A percentile compares a stretch with the other conserved stretches of the same genome.
Conservation (phyloP, 2,113 vertebrate species). For the Silurus meridionalis region DNA sequence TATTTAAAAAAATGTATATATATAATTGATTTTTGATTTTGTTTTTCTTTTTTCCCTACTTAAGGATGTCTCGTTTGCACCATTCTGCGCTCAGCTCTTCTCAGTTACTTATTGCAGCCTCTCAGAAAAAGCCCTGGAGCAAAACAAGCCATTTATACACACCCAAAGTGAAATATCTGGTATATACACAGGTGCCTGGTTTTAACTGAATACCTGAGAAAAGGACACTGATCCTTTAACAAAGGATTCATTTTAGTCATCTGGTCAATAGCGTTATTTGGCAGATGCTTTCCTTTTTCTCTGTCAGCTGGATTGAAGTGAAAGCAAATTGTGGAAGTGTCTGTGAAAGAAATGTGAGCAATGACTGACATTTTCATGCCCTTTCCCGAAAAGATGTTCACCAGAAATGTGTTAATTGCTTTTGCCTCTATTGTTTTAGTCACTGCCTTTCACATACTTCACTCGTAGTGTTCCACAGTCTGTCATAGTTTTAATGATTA, state of each 20-base stretch:
- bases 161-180: conserved; percentile 4
- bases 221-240: neutral
- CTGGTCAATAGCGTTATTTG: conserved; percentile 6
- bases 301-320: neutral
- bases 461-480: neutral
- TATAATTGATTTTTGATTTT: no score
- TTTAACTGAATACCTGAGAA: neutral
- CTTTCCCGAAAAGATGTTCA: conserved; percentile 16
- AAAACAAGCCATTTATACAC: neutral
- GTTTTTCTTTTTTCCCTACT: no score
- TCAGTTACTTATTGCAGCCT: neutral
- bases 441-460: neutral
- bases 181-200: neutral
- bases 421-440: conserved; percentile 5
- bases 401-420: neutral
- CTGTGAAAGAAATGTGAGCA: conserved; percentile 13
- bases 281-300: neutral
- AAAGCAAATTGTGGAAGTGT: conserved; percentile 1
- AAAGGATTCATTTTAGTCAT: conserved; percentile 2
- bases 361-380: conserved; percentile 36
- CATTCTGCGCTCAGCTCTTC: neutral
- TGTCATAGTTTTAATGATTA: neutral
- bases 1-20: no score
- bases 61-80: neutral
- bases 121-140: neutral